Base-by-base conservation (phyloP, 2,888 invertebrate species). In the Trichogramma dendrolimi region DNA sequence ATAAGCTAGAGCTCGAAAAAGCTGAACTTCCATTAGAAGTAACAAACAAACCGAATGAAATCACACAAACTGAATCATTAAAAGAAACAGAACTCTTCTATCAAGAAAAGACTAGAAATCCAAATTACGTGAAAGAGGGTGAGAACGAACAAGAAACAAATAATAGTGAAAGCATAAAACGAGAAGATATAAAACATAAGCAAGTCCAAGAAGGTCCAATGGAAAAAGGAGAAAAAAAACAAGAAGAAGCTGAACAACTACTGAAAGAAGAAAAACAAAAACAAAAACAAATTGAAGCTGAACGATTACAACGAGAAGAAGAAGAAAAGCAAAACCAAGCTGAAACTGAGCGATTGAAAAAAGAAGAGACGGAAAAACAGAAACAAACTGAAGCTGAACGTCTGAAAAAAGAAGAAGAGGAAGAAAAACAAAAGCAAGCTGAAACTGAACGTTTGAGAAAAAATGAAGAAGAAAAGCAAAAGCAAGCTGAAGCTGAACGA, bases 101-200 rank as follows among this genome's bases (percentile, higher is more conserved):
- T 27, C 27, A 55, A 49, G 58, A 67, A 41, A 63, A 67, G 39
- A 50, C 59, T 40, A 65, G 68, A 43, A 53, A 60, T 55, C 51
- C 43, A 39, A 62, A 64, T 52, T n/a, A 51, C 59, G 47, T 57
- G 39, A 38, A 49, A 54, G 44, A 14, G 64, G 11, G 65, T 67
- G 61, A 65, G 62, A 39, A 64, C 41, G 63, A 67, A 50, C 61
- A 58, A 11, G 61, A 70, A 49, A 59, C 67, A 49, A 65, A 52
- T 46, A 62, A 58, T 75, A 77, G 40, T 77, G 77, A 38, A 76
- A 77, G 58, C 75, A 79, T 42, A 71, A 8, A 44, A 1, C 67
- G 67, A 44, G 64, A 65, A 3, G 55, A 69, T 41, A 43, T 44
- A 1, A 55, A 60, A 27, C 38, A 60, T 59, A 57, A 56, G n/a